Evolutionary conservation across 2,888 invertebrate genomes (phyloP), one percentile per base, ranked within the genome.

Genomic region (Andricus curvator): DNA sequence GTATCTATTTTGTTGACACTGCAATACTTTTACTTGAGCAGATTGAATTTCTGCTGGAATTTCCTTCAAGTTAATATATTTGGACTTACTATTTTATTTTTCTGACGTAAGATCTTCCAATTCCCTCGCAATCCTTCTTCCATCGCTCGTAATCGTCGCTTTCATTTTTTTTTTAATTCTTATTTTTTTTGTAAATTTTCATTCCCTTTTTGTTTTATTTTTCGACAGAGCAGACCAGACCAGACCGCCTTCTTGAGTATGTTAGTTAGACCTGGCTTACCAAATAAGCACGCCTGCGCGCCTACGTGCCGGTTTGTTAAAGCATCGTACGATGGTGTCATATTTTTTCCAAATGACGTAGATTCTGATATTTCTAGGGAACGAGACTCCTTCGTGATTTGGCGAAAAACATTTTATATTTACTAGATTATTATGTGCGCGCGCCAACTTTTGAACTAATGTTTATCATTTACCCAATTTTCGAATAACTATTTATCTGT

Each of bases 261-360:
- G 62, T 25, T 25, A 25, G 56, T 74, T 56, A n/a, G 33, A 56
- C 37, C 56, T 74, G 11, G 74, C 74, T 81, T 82, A 80, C 81
- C 84, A 81, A 84, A 82, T 84, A 84, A 82, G 84, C 82, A 80
- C 78, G 81, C 66, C 67, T 78, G 25, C 80, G 81, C 81, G 82
- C 82, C 70, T 70, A 70, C 78, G 78, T 70, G 56, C 70, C 29
- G 41, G 70, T 62, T 70, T 70, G 70, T 62, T 79, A 44, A 70
- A 79, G 67, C 62, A 62, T 64, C 62, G 25, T 29, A 44, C 62
- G 60, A 79, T 78, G 78, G 25, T 80, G 82, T 80, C 82, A 81
- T 80, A 81, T 80, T 84, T 84, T 82, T 67, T 80, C 65, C 78
- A 84, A 82, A 82, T 77, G 78, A 79, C 79, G 74, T 56, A 56